Percentiles rank a stretch among this genome's conserved stretches.
phyloP scores from a whole-genome alignment of 2,113 vertebrate genomes.

The Fregetta grallaria region DNA sequence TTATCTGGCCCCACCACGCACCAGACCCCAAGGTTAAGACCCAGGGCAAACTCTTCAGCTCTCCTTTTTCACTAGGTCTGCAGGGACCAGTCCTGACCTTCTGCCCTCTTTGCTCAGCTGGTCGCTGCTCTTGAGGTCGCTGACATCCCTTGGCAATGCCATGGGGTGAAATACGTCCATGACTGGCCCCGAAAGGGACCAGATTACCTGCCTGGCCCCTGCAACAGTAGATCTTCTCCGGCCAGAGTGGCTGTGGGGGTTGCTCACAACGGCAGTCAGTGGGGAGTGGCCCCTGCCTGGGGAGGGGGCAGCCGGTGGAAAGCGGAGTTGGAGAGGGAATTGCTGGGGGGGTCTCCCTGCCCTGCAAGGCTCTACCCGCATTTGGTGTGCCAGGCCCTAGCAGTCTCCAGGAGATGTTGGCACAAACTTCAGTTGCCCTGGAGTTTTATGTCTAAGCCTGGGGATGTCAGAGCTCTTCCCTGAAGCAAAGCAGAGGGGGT shows the following conservation, averaged over 20 bases:
- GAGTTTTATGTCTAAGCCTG: neutral
- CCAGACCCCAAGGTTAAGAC: neutral
- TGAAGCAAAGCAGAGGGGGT: neutral
- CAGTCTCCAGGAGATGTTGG: neutral
- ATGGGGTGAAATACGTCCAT: neutral
- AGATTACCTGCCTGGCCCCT: neutral
- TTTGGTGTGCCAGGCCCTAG: neutral
- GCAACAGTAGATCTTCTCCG: neutral
- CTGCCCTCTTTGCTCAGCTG: neutral
- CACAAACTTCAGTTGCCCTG: neutral
- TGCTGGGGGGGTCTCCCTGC: neutral
- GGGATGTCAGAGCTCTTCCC: neutral
- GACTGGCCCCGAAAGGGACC: neutral
- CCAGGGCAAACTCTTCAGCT: neutral
- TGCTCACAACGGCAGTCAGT: neutral
- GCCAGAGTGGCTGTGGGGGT: neutral
- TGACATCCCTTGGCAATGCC: neutral
- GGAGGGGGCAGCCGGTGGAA: neutral
- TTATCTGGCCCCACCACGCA: neutral
- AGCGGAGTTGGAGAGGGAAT: neutral
- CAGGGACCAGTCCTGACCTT: neutral
- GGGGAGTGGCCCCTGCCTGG: neutral
- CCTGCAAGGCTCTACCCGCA: neutral
- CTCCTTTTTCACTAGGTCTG: neutral
- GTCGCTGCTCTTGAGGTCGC: neutral